These are phyloP conservation scores for Ischnus inquisitorius DNA, from an alignment of 2,888 invertebrate genomes.

Conservation along the genomic window DNA sequence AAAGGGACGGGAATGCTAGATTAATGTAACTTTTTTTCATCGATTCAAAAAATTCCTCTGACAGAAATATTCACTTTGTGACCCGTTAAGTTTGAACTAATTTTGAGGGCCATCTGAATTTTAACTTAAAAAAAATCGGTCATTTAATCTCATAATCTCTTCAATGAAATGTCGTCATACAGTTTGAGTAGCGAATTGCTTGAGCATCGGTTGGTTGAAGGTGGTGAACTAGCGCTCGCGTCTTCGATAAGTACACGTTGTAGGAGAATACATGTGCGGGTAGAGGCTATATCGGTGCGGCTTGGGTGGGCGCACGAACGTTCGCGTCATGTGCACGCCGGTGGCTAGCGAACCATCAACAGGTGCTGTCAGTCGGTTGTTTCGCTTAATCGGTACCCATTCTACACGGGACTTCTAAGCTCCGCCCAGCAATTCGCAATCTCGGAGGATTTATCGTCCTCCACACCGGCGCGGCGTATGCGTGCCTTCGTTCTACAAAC, in stretches of 20 bases:
- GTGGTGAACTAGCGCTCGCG: not conserved
- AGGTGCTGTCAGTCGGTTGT: constrained; percentile 81
- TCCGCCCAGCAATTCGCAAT: constrained; percentile 65
- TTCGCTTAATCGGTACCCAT: constrained; percentile 81
- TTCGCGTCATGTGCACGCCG: constrained; percentile 57
- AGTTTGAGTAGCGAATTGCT: not conserved
- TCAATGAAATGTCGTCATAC: not conserved
- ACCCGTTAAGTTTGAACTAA: not conserved
- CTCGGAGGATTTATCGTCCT: constrained; percentile 61
- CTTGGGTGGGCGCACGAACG: constrained; percentile 31
- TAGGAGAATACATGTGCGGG: not conserved
- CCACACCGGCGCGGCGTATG: not conserved
- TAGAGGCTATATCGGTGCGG: constrained; percentile 5
- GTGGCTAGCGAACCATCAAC: constrained; percentile 78
- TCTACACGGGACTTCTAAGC: constrained; percentile 76
- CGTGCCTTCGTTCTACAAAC: not conserved
- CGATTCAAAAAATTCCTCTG: too few relatives aligned
- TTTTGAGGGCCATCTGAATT: not conserved
- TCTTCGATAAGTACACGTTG: constrained; percentile 13
- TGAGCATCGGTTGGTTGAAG: not conserved
- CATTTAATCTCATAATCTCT: not conserved
- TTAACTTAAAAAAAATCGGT: not conserved
- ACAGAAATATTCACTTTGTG: too few relatives aligned
- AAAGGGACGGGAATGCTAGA: too few relatives aligned
- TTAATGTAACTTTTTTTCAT: too few relatives aligned